Conservation (phyloP, 1,140 invertebrate genomes). For the Trachymyrmex septentrionalis region DNA sequence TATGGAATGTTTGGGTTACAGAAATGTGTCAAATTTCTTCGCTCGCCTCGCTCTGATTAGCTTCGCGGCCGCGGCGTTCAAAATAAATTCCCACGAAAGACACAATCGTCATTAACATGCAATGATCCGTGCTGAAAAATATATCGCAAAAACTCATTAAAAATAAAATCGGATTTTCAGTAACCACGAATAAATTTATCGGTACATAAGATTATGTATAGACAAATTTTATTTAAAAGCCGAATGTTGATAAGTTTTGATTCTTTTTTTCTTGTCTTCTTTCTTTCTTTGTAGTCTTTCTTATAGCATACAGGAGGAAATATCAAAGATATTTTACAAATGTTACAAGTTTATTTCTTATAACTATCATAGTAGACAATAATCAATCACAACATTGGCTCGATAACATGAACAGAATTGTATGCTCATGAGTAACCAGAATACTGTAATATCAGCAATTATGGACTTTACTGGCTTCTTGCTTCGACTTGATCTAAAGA, state of each 20-base stretch:
- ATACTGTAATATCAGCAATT: slow-evolving; percentile 57
- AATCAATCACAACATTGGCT: slow-evolving; percentile 77
- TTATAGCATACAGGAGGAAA: not conserved
- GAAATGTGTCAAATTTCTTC: slow-evolving; percentile 54
- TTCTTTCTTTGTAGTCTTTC: not conserved
- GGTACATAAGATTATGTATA: not conserved
- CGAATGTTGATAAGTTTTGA: not conserved
- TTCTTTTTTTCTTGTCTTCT: not conserved
- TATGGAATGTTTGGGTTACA: not conserved
- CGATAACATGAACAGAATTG: slow-evolving; percentile 33
- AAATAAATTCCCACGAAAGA: slow-evolving; percentile 37
- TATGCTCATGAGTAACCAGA: slow-evolving; percentile 43
- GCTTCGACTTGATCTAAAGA: not conserved
- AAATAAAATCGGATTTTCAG: slow-evolving; percentile 20
- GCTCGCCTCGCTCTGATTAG: slow-evolving; percentile 49
- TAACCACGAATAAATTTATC: slow-evolving; percentile 13
- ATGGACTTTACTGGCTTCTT: not conserved
- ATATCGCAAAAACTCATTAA: slow-evolving; percentile 40
- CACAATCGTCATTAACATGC: slow-evolving; percentile 19
- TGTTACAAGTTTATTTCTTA: slow-evolving; percentile 79
- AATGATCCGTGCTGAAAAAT: slow-evolving; percentile 23
- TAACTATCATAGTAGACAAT: slow-evolving; percentile 70
- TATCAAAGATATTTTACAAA: slow-evolving; percentile 68
- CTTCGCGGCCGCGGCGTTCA: not conserved
- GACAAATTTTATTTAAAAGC: not conserved